A percentile compares a stretch with the other conserved stretches of the same genome.
phyloP scores from a whole-genome alignment of 2,113 vertebrate genomes.

The Anoplopoma fimbria region DNA sequence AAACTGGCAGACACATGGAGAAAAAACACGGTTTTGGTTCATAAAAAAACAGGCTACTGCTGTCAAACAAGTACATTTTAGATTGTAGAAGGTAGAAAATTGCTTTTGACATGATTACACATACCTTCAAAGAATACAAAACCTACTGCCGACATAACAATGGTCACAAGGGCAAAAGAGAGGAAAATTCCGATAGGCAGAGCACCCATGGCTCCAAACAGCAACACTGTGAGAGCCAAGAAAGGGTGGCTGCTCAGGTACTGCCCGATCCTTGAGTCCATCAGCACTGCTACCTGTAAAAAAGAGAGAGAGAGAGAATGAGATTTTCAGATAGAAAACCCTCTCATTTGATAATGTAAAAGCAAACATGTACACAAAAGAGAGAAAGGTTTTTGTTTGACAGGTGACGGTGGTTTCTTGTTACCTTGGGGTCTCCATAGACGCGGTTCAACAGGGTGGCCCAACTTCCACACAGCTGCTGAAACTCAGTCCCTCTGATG shows the following conservation, averaged over 20 bases:
- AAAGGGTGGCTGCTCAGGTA: conserved; percentile 89
- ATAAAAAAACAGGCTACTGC: not conserved
- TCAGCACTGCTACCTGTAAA: conserved; percentile 84
- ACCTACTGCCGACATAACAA: conserved; percentile 82
- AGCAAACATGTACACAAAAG: not conserved
- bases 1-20: conserved; percentile 72
- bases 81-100: not conserved
- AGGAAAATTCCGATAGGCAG: conserved; percentile 90
- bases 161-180: conserved; percentile 83
- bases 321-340: not conserved
- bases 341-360: not conserved
- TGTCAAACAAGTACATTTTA: not conserved
- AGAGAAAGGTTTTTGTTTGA: not conserved
- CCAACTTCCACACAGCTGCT: conserved; percentile 56
- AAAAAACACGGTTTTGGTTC: not conserved
- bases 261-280: conserved; percentile 85
- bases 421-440: conserved; percentile 69
- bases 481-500: not conserved
- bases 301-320: conserved; percentile 1
- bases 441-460: conserved; percentile 36
- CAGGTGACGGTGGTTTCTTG: not conserved
- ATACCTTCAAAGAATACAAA: conserved; percentile 91
- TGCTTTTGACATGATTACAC: not conserved
- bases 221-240: conserved; percentile 83
- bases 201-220: conserved; percentile 84